Percentiles rank a stretch among this genome's conserved stretches.
Evolutionary conservation across 2,113 vertebrate species (phyloP).

Genomic region (Protobothrops flavoviridis): DNA sequence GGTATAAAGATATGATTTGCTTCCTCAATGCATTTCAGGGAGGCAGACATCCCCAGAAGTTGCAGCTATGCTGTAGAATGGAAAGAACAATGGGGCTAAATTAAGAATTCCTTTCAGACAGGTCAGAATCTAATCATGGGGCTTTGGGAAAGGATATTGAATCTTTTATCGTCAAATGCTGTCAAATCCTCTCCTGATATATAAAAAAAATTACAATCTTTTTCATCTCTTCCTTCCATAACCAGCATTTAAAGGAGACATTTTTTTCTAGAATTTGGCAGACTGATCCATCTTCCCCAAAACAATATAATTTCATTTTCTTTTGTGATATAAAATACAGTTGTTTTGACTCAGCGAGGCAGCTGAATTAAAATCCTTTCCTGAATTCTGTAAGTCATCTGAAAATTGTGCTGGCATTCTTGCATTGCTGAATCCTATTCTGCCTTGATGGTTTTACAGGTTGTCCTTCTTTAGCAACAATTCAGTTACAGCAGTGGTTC

Average conservation of each 20-base stretch:
- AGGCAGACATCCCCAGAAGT: not conserved
- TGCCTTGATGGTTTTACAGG: not conserved
- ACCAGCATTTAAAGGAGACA: not conserved
- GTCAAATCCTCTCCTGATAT: not conserved
- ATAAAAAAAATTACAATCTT: not conserved
- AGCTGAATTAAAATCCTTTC: not conserved
- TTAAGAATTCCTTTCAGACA: not conserved
- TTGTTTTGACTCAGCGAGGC: not conserved
- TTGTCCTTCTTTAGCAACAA: not conserved
- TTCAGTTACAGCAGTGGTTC: not conserved
- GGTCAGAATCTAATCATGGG: not conserved
- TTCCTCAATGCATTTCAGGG: not conserved
- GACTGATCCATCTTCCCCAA: not conserved
- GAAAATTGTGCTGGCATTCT: not conserved
- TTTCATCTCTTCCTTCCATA: not conserved
- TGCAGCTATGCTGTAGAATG: not conserved
- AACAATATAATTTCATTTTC: not conserved
- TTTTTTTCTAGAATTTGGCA: not conserved
- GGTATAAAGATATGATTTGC: not conserved
- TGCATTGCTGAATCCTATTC: not conserved
- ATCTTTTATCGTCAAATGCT: not conserved
- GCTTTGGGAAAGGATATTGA: not conserved
- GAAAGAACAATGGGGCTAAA: not conserved
- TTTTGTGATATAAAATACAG: not conserved
- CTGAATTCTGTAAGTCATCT: not conserved